Base-by-base conservation (phyloP, 2,888 invertebrate species). In the Bombylius major region DNA sequence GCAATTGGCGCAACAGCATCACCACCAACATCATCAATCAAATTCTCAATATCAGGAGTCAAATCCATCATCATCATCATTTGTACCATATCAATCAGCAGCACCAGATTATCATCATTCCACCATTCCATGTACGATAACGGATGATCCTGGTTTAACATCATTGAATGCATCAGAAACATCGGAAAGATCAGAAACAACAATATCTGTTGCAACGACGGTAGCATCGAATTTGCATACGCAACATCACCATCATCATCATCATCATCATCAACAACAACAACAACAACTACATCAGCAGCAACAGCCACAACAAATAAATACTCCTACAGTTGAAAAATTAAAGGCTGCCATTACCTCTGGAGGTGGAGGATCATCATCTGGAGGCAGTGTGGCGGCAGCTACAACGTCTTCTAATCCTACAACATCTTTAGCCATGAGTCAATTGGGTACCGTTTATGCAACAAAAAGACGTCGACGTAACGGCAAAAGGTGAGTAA, bases 381-480 rank as follows among this genome's bases (percentile, higher is more conserved):
- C 54, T 42, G 54, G 54, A n/a, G 54, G 49, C 44, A 48, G 48
- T 53, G 51, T 44, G 47, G 54, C 50, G 32, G 47, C 54, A 32
- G 11, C 7, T 7, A 36, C 34, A 36, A 36, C 34, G 8, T 36
- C 47, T 54, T 42, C 48, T 14, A 56, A 54, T 53, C 50, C 54
- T 44, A 31, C 46, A 36, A 59, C 50, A 46, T 59, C 57, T 8
- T 44, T 59, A 56, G 78, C 78, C 68, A 86, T 87, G 84, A 92
- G 89, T 78, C 93, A 93, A 74, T 83, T 94, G 69, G 92, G 93
- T 65, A 96, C 95, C 68, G 96, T 96, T 69, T 96, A 96, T 77
- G 96, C 96, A 67, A 96, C 96, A 67, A 96, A 96, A 78, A 79
- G 96, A 71, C 82, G 96, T 70, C 81, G 96, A 69, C 82, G 96